These are phyloP conservation scores for Bombus breviceps DNA, from an alignment of 1,140 invertebrate genomes.

Conservation along the genomic window DNA sequence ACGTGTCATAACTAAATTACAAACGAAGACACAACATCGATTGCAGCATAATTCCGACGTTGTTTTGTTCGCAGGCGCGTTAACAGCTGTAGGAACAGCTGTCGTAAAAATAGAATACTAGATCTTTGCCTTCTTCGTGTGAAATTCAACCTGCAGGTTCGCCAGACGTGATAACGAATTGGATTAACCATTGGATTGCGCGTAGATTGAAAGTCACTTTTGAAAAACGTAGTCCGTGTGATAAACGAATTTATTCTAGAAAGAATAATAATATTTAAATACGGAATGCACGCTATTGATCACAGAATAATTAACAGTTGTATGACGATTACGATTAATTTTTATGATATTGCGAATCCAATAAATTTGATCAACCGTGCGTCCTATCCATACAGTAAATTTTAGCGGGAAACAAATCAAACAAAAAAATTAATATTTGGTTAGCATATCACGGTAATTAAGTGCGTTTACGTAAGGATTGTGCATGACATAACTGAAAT, in stretches of 20 bases:
- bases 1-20: conserved; percentile 13
- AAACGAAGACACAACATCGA: background rate
- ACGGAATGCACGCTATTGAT: background rate
- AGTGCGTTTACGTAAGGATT: background rate
- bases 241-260: background rate
- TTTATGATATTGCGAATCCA: background rate
- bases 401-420: background rate
- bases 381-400: background rate
- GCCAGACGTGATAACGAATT: background rate
- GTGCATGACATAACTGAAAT: background rate
- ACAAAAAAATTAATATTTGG: conserved; percentile 3
- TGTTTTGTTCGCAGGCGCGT: background rate
- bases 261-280: background rate
- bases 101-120: background rate
- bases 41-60: background rate
- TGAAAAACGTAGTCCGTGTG: background rate
- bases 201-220: background rate
- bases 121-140: background rate
- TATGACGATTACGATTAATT: background rate
- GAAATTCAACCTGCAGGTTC: background rate
- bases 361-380: background rate
- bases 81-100: background rate
- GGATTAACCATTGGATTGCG: too few relatives aligned
- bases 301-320: background rate
- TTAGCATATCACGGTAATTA: background rate